Base-by-base conservation (phyloP, 2,888 invertebrate species). In the Flexamia atlantica region DNA sequence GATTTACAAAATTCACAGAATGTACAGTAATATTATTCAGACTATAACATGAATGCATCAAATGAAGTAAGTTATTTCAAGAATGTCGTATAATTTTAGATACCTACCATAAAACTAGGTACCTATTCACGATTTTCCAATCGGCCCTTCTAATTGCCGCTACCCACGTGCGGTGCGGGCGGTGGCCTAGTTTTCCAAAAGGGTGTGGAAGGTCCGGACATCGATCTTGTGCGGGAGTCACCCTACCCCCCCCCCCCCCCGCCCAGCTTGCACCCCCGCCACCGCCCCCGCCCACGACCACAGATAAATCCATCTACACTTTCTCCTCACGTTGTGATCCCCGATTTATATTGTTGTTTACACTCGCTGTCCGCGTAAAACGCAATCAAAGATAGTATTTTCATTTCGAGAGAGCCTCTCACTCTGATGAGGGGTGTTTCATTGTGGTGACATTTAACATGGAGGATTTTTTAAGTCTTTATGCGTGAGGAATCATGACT, bases 121-220 rank as follows among this genome's bases (percentile, higher is more conserved):
- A n/a, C n/a, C n/a, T n/a, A n/a, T n/a, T n/a, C n/a, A n/a, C n/a
- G n/a, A n/a, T n/a, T n/a, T n/a, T n/a, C n/a, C n/a, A n/a, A n/a
- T n/a, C n/a, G n/a, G n/a, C n/a, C n/a, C n/a, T n/a, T n/a, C n/a
- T n/a, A n/a, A n/a, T n/a, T n/a, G n/a, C n/a, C n/a, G n/a, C n/a
- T n/a, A 36, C 9, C 50, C 57, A 57, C 57, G 57, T 57, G 64
- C 10, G 14, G 64, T 5, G 36, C 40, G 40, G 40, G 72, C 23
- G 32, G 23, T 72, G 72, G 72, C 72, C 72, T 23, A 72, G 72
- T 72, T 72, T 72, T 20, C 40, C 36, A 20, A 32, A 42, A 72
- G 72, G 72, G 72, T 72, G 72, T 72, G 72, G 72, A 72, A 72
- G 72, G 72, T 72, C 72, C 20, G 30, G 72, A n/a, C 72, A 72